phyloP scores from a whole-genome alignment of 2,888 invertebrate genomes.

The Tipula helvola region DNA sequence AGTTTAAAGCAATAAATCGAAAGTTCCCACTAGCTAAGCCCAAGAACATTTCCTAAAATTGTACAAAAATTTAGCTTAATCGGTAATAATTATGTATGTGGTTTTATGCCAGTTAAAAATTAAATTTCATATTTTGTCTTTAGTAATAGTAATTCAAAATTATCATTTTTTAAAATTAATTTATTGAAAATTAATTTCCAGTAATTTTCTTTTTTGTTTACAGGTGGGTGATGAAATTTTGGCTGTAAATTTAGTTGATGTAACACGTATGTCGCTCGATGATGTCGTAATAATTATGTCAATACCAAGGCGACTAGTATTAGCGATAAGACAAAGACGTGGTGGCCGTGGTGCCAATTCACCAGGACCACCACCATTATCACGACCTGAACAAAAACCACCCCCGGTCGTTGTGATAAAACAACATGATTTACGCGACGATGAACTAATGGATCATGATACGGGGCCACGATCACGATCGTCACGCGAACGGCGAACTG shows the following conservation, averaged over 20 bases:
- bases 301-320: constrained; percentile 87
- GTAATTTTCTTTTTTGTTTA: not conserved
- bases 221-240: constrained; percentile 96
- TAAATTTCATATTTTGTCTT: too few species aligned
- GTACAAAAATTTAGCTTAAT: too few species aligned
- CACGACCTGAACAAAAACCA: constrained; percentile 67
- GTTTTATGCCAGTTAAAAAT: too few species aligned
- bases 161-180: too few species aligned
- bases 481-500: constrained; percentile 38
- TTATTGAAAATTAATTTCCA: too few species aligned
- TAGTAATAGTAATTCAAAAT: too few species aligned
- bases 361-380: constrained; percentile 38
- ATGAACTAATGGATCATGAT: constrained; percentile 55
- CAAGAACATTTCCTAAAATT: too few species aligned
- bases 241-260: constrained; percentile 95
- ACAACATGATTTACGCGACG: constrained; percentile 64
- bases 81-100: too few species aligned
- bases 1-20: too few species aligned
- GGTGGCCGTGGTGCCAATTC: constrained; percentile 40
- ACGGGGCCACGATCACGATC: constrained; percentile 34
- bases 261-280: constrained; percentile 94
- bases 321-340: constrained; percentile 81
- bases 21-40: too few species aligned
- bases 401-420: constrained; percentile 89
- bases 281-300: constrained; percentile 99